phyloP scores from a whole-genome alignment of 2,113 vertebrate species.

The Andinoacara biseriatus region DNA sequence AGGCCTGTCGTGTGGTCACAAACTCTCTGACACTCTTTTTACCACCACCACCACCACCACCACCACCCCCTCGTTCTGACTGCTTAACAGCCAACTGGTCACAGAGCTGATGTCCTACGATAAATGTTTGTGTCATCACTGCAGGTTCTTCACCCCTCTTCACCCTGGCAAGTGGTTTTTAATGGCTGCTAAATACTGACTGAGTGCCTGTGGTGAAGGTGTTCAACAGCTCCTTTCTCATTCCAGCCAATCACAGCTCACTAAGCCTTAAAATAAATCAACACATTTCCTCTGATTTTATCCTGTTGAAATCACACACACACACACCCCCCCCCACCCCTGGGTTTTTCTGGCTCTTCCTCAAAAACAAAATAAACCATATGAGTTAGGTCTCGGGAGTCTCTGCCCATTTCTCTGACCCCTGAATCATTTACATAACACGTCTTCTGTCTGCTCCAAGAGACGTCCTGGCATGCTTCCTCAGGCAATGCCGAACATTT shows the following conservation, averaged over 20 bases:
- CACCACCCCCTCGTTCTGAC: not conserved
- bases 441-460: slow-evolving; percentile 35
- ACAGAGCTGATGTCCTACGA: slow-evolving; percentile 1
- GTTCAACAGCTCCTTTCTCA: not conserved
- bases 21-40: not conserved
- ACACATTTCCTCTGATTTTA: slow-evolving; percentile 27
- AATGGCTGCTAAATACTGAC: slow-evolving; percentile 48
- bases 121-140: slow-evolving; percentile 27
- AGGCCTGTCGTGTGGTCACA: too few relatives aligned
- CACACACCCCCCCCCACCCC: not conserved
- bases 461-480: slow-evolving; percentile 34
- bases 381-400: slow-evolving; percentile 14
- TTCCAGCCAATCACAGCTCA: slow-evolving; percentile 24
- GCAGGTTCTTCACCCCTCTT: slow-evolving; percentile 33
- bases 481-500: slow-evolving; percentile 8
- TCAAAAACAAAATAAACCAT: slow-evolving; percentile 28
- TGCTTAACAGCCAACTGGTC: slow-evolving; percentile 4
- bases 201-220: slow-evolving; percentile 28
- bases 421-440: slow-evolving; percentile 62
- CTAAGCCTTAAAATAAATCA: slow-evolving; percentile 34
- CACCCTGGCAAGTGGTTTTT: slow-evolving; percentile 40
- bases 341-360: not conserved
- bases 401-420: slow-evolving; percentile 55
- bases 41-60: not conserved
- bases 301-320: slow-evolving; percentile 38